phyloP scores from a whole-genome alignment of 2,113 vertebrate species.

The Thryonomys swinderianus region DNA sequence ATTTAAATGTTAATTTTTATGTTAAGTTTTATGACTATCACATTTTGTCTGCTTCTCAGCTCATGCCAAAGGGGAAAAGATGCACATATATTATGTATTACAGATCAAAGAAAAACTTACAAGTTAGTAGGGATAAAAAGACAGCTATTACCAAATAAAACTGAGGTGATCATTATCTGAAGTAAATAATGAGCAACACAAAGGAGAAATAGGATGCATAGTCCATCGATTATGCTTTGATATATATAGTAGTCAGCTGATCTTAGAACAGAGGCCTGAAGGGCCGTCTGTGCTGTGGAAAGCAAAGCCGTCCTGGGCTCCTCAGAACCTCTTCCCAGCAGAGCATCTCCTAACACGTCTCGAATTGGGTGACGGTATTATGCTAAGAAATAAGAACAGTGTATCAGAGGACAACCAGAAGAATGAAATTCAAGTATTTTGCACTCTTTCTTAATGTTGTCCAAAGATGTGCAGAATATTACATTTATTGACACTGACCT shows the following conservation, averaged over 20 bases:
- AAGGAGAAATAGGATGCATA: not conserved
- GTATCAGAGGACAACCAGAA: constrained; percentile 11
- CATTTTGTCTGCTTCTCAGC: not conserved
- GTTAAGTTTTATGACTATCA: not conserved
- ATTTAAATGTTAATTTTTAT: not conserved
- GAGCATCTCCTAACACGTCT: not conserved
- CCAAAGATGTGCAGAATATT: not conserved
- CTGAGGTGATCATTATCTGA: constrained; percentile 3
- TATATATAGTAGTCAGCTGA: not conserved
- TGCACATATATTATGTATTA: not conserved
- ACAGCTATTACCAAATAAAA: not conserved
- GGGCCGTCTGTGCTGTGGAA: not conserved
- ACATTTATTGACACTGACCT: not conserved
- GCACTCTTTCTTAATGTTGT: not conserved
- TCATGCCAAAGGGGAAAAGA: not conserved
- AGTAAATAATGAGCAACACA: not conserved
- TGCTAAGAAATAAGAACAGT: not conserved
- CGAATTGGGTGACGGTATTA: not conserved
- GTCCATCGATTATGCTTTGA: not conserved
- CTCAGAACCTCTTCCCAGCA: not conserved
- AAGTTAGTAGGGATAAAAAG: not conserved
- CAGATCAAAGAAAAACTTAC: not conserved
- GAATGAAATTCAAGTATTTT: not conserved
- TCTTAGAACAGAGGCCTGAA: not conserved
- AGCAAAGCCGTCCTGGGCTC: not conserved